Conservation (phyloP, 2,888 invertebrate genomes). For the Agriopis marginaria region DNA sequence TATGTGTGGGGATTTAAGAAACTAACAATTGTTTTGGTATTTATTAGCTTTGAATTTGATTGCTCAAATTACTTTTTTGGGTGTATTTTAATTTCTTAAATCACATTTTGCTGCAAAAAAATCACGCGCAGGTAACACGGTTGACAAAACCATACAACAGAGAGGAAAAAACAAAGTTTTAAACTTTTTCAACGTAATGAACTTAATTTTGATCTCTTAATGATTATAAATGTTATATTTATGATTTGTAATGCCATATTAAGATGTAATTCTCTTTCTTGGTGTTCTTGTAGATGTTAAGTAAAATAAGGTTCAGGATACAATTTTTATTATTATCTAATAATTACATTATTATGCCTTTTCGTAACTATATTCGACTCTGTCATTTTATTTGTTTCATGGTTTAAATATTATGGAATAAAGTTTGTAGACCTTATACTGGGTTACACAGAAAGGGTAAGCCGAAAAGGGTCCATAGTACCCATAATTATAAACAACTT, state of each 20-base stretch:
- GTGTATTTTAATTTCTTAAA: background rate
- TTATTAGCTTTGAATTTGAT: too few species aligned
- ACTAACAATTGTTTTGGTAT: too few species aligned
- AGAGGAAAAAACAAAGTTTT: slow-evolving; percentile 18
- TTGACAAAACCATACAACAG: slow-evolving; percentile 1
- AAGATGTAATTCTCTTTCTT: slow-evolving; percentile 74
- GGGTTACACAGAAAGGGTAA: too few species aligned
- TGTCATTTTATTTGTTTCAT: too few species aligned
- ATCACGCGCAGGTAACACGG: background rate
- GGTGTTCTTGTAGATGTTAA: slow-evolving; percentile 61
- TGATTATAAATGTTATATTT: slow-evolving; percentile 76
- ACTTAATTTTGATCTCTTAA: slow-evolving; percentile 80
- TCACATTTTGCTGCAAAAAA: background rate
- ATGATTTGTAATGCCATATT: slow-evolving; percentile 84
- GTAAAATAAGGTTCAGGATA: slow-evolving; percentile 20
- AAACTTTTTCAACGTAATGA: slow-evolving; percentile 31
- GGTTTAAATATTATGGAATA: too few species aligned
- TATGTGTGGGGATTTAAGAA: too few species aligned
- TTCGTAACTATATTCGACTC: too few species aligned
- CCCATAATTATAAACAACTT: too few species aligned
- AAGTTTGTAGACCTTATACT: too few species aligned
- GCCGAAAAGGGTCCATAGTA: too few species aligned
- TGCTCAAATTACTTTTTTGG: too few species aligned
- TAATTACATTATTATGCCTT: too few species aligned
- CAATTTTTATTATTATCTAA: background rate